Conservation (phyloP, 1,140 invertebrate species). For the Harlomillsia oculata region DNA sequence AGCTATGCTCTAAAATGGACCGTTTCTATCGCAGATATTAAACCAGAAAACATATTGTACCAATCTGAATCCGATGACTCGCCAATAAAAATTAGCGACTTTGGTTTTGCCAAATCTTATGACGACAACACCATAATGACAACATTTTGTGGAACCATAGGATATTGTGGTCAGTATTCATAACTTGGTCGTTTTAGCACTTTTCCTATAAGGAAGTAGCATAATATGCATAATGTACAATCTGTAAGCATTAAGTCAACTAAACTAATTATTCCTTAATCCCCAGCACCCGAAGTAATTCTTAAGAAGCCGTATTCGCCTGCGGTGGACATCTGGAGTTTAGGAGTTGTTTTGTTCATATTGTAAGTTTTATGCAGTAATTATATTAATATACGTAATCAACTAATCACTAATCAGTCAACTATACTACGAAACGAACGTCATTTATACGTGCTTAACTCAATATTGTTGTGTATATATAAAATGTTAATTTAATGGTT, state of each 20-base stretch:
- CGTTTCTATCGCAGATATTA: too few relatives aligned
- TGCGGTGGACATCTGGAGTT: constrained; percentile 48
- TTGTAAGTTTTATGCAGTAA: constrained; percentile 40
- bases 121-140: constrained; percentile 38
- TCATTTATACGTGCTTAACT: background rate
- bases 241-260: too few relatives aligned
- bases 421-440: too few relatives aligned
- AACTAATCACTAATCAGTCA: too few relatives aligned
- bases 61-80: constrained; percentile 41
- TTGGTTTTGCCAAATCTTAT: constrained; percentile 43
- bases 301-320: constrained; percentile 41
- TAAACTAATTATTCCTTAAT: constrained; percentile 16
- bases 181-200: too few relatives aligned
- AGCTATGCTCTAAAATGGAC: background rate
- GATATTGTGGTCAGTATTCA: constrained; percentile 31
- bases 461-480: background rate
- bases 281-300: constrained; percentile 47
- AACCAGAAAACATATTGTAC: constrained; percentile 49
- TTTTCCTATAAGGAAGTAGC: too few relatives aligned
- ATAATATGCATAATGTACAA: too few relatives aligned
- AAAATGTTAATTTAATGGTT: background rate
- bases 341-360: constrained; percentile 47
- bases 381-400: background rate
- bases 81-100: constrained; percentile 43
- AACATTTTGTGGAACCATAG: constrained; percentile 45